Evolutionary conservation across 2,888 invertebrate species (phyloP).

Genomic region (Lepeophtheirus nordmannii): DNA sequence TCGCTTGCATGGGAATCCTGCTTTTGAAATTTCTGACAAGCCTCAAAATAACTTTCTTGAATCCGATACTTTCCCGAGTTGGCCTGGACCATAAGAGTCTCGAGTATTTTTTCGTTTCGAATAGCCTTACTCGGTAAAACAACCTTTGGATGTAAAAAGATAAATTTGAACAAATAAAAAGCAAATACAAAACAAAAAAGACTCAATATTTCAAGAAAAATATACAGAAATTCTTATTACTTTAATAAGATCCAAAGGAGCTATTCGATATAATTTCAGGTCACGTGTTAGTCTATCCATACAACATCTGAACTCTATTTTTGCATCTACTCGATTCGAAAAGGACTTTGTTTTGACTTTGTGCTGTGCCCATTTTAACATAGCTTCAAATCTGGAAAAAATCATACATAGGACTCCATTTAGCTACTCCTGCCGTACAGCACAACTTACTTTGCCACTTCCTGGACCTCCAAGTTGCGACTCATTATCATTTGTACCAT

Average conservation of each 20-base stretch:
- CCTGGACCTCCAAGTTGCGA: slow-evolving; percentile 71
- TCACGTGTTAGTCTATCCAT: slow-evolving; percentile 81
- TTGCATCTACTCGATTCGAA: slow-evolving; percentile 63
- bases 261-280: slow-evolving; percentile 71
- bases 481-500: slow-evolving; percentile 90
- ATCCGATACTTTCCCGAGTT: slow-evolving; percentile 82
- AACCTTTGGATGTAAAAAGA: slow-evolving; percentile 40
- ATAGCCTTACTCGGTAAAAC: slow-evolving; percentile 82
- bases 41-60: slow-evolving; percentile 70
- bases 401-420: too few relatives aligned
- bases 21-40: slow-evolving; percentile 68
- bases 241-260: slow-evolving; percentile 50
- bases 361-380: slow-evolving; percentile 75
- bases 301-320: slow-evolving; percentile 74
- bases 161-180: not conserved
- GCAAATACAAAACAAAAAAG: not conserved
- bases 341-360: slow-evolving; percentile 57
- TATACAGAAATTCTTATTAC: not conserved
- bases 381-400: slow-evolving; percentile 57
- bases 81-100: slow-evolving; percentile 82
- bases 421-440: too few relatives aligned
- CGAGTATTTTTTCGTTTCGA: slow-evolving; percentile 75
- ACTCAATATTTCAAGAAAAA: not conserved
- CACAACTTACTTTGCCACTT: slow-evolving; percentile 55
- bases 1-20: slow-evolving; percentile 73